phyloP scores from a whole-genome alignment of 2,888 invertebrate genomes.

The Drosophila cognata region DNA sequence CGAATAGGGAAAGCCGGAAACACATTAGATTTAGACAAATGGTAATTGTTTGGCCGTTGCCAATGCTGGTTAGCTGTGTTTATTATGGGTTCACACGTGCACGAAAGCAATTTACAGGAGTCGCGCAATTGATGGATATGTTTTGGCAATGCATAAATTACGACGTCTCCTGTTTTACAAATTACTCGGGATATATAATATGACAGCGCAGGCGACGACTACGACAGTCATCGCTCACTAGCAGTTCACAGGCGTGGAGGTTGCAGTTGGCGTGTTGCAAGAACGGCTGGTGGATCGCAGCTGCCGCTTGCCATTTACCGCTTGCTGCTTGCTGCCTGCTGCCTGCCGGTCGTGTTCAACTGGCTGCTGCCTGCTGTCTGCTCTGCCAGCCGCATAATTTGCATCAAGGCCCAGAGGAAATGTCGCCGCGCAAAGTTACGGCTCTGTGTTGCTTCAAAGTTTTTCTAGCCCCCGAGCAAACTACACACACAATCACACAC shows the following conservation, averaged over 20 bases:
- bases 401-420: slow-evolving; percentile 65
- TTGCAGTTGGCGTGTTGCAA: not conserved
- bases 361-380: not conserved
- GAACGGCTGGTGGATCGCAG: slow-evolving; percentile 18
- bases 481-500: slow-evolving; percentile 17
- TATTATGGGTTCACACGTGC: slow-evolving; percentile 28
- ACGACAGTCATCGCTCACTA: slow-evolving; percentile 65
- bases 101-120: slow-evolving; percentile 34
- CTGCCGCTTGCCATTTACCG: slow-evolving; percentile 6
- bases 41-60: not conserved
- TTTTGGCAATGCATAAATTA: slow-evolving; percentile 64
- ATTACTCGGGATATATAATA: slow-evolving; percentile 60
- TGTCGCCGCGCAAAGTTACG: slow-evolving; percentile 67
- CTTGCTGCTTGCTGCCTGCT: not conserved
- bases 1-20: not conserved
- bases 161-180: slow-evolving; percentile 51
- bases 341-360: not conserved
- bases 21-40: not conserved
- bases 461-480: slow-evolving; percentile 40
- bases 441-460: slow-evolving; percentile 59
- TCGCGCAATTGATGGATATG: slow-evolving; percentile 62
- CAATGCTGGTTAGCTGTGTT: slow-evolving; percentile 45
- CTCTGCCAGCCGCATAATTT: slow-evolving; percentile 67
- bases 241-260: slow-evolving; percentile 1
- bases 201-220: slow-evolving; percentile 59